Evolutionary conservation across 2,888 invertebrate genomes (phyloP).

Genomic region (Trachelus tabidus): DNA sequence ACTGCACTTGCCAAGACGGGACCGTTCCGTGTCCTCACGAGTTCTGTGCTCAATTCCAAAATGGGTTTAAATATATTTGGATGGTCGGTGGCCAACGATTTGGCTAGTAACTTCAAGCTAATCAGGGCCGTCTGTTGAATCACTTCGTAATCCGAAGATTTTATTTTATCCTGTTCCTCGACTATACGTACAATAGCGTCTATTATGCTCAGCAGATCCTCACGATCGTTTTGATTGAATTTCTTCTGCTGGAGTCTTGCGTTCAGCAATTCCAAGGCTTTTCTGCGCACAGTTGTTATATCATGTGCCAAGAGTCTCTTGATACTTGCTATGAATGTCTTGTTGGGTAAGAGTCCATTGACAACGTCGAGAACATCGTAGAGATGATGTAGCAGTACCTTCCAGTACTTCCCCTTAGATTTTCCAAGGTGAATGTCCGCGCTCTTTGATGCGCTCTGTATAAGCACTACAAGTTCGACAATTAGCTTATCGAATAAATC

Average conservation of each 20-base stretch:
- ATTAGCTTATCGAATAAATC: slow-evolving; percentile 76
- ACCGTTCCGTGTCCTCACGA: slow-evolving; percentile 70
- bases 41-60: slow-evolving; percentile 75
- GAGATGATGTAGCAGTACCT: slow-evolving; percentile 80
- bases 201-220: slow-evolving; percentile 71
- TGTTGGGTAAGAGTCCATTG: slow-evolving; percentile 81
- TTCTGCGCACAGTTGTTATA: slow-evolving; percentile 77
- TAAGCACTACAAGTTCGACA: slow-evolving; percentile 75
- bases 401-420: slow-evolving; percentile 81
- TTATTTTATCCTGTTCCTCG: slow-evolving; percentile 67
- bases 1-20: slow-evolving; percentile 80
- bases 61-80: slow-evolving; percentile 79
- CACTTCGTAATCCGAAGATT: slow-evolving; percentile 72
- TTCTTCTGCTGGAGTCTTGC: slow-evolving; percentile 79
- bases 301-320: slow-evolving; percentile 79
- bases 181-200: slow-evolving; percentile 73
- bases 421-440: slow-evolving; percentile 72
- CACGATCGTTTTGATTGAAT: slow-evolving; percentile 69
- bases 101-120: slow-evolving; percentile 85
- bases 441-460: slow-evolving; percentile 74
- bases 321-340: slow-evolving; percentile 83
- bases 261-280: slow-evolving; percentile 88
- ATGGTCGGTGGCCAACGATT: slow-evolving; percentile 75
- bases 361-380: slow-evolving; percentile 80
- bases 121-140: slow-evolving; percentile 87